Evolutionary conservation across 2,888 invertebrate species (phyloP).

Genomic region (Tipula unca): DNA sequence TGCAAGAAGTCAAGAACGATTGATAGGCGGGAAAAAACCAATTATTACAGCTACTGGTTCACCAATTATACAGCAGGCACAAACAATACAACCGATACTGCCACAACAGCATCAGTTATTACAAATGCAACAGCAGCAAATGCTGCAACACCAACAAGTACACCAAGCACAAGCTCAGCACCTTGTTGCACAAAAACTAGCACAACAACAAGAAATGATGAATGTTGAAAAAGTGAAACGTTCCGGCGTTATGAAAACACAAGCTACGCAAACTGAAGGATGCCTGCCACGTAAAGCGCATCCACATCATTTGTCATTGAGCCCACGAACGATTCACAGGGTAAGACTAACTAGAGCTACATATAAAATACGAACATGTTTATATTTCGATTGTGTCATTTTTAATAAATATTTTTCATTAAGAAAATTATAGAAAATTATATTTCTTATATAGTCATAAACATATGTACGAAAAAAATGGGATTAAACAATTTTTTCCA

Average conservation of each 20-base stretch:
- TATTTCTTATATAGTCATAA: too few relatives aligned
- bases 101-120: constrained; percentile 30
- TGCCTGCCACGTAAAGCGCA: constrained; percentile 60
- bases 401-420: not conserved
- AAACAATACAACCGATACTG: constrained; percentile 19
- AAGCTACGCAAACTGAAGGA: constrained; percentile 84
- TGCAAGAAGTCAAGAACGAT: constrained; percentile 56
- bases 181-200: constrained; percentile 23
- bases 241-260: constrained; percentile 72
- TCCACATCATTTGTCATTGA: constrained; percentile 61
- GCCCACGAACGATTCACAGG: constrained; percentile 74
- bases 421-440: not conserved
- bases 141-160: constrained; percentile 21
- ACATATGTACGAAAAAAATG: too few relatives aligned
- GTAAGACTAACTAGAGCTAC: constrained; percentile 39
- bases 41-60: constrained; percentile 34
- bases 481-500: too few relatives aligned
- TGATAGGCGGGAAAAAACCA: constrained; percentile 64
- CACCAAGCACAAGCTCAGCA: constrained; percentile 30
- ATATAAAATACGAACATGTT: not conserved
- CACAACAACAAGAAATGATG: constrained; percentile 34
- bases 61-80: constrained; percentile 19
- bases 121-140: constrained; percentile 24
- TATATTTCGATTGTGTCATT: not conserved
- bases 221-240: constrained; percentile 68